Evolutionary conservation across 2,888 invertebrate genomes (phyloP), one percentile per base, ranked within the genome.

Genomic region (Ceraclea dissimilis): DNA sequence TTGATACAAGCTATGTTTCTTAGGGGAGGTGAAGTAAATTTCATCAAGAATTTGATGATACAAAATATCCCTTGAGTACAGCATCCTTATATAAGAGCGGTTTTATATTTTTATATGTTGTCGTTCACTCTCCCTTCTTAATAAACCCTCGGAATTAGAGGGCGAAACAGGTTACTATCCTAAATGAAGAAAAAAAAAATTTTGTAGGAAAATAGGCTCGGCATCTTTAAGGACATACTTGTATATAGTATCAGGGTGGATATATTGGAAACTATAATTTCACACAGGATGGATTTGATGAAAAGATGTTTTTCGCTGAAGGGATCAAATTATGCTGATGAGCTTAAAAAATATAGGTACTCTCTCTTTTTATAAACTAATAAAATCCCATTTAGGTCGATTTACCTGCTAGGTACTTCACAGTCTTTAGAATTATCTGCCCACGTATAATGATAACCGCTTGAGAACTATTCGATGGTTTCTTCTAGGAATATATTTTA

Each of bases 241-340:
- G 4, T 26, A 26, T 26, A 4, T 8, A 6, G 26, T 26, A 26
- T 26, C 26, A 6, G 10, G 4, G 26, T 26, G 10, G 4, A 10
- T 26, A 26, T 4, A 26, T 26, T 11, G 22, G 26, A 49, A 5
- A 26, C 49, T 20, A 20, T 49, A 49, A 49, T 49, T 49, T 49
- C 49, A 49, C 49, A 49, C 49, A 49, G 49, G n/a, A 17, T 49
- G 26, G 17, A 17, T 49, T 49, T 49, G 22, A 49, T 49, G 49
- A 49, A 26, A 49, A 26, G 49, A 16, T 13, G 47, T 47, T 47
- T 17, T 47, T 47, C 47, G 16, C 13, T 43, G 47, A 39, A 39
- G n/a, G 39, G 16, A 39, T 39, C 39, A 39, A 39, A 39, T 8
- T 39, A 39, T 39, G n/a, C n/a, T 31, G 4, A 39, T 39, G 4